Evolutionary conservation across 2,113 vertebrate genomes (phyloP), one percentile per base, ranked within the genome.

Genomic region (Lipophrys pholis): DNA sequence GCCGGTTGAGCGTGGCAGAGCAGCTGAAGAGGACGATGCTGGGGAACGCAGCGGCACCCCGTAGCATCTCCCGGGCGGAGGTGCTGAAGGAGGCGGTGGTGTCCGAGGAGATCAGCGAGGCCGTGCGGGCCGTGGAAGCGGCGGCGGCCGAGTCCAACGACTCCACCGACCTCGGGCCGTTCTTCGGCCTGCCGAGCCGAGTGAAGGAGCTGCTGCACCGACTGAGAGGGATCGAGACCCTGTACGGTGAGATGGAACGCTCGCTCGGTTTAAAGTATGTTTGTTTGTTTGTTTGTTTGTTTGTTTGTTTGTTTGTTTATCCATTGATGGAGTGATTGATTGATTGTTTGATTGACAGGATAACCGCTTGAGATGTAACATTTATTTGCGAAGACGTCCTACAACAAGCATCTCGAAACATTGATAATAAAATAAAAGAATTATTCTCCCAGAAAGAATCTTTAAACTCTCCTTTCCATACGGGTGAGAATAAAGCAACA

Each of bases 131-230:
- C 14, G 89, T 95, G 40, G 93, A 94, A 54, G 84, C 88, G 0
- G 74, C 86, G 0, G 90, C 92, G 0, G 85, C 91, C 11, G 89
- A 4, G n/a, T n/a, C n/a, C 21, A 4, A 4, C 21, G 21, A 89
- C 73, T 85, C 91, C 6, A 73, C 92, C 9, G 97, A 99, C 69
- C 92, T 95, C 17, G 98, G 98, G 7, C 98, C 98, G 1, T 99
- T 99, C 87, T 99, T 97, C 78, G 97, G 97, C 4, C 95, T 99
- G 11, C 97, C 98, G 35, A 94, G 90, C 83, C 97, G 93, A 94
- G 96, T 99, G n/a, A 95, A 95, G 87, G 96, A 97, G 12, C 91
- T 99, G 7, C 92, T 98, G 75, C 63, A 59, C 57, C 94, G 93
- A 11, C 86, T 95, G 50, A 94, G 93, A 87, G 96, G 96, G 75